Evolutionary conservation across 2,113 vertebrate species (phyloP), one percentile per base, ranked within the genome.

Genomic region (Callospermophilus lateralis): DNA sequence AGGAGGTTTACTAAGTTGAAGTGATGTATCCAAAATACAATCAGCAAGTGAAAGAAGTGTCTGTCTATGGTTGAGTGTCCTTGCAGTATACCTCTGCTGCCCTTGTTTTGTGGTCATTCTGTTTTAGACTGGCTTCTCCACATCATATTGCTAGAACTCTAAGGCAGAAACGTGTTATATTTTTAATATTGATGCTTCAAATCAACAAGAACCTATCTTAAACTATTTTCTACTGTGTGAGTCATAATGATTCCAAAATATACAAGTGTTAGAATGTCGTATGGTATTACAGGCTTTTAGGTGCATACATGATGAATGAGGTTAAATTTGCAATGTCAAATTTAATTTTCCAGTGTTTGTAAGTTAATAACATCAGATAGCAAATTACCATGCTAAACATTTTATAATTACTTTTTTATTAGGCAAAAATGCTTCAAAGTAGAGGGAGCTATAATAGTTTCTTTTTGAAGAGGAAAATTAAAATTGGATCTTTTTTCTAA

Each of bases 361-460:
- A 74, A 90, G 63, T 92, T 92, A 89, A 78, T 96, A 78, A n/a
- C 32, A 73, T 96, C 34, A n/a, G 87, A 84, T 89, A 77, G 53
- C 24, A 79, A 63, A 79, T 90, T 55, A 68, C n/a, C 84, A 84
- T 55, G 51, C 76, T 61, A 92, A 79, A 79, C 48, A 94, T 79
- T 89, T 84, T 85, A 39, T 89, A 72, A 76, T 96, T 77, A 94
- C 83, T 87, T 92, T 90, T 96, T 93, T 91, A 89, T 90, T 92
- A 70, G 45, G 16, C 61, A 84, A 84, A 89, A 92, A 70, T 95
- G 51, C 84, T 95, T 92, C n/a, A 12, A 92, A 93, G 74, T 42
- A 55, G 61, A 91, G 20, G 68, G 70, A 83, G 15, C 53, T 39
- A 11, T 72, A 28, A 84, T 53, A 63, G n/a, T 88, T 86, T 89